phyloP scores from a whole-genome alignment of 2,113 vertebrate species.

The Engraulis encrasicolus region DNA sequence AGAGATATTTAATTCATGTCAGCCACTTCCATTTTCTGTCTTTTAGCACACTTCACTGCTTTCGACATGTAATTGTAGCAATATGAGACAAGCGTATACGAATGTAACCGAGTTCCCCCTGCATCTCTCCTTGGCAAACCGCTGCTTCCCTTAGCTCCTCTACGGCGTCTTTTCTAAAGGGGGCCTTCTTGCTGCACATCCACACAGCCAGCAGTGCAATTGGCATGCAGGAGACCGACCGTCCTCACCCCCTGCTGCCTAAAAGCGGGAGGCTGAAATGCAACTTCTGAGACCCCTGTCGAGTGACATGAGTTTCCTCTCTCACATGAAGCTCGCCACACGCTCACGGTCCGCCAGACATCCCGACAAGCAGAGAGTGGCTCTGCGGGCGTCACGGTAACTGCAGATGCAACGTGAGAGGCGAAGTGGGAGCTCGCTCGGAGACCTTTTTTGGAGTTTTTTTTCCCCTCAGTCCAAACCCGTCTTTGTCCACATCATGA shows the following conservation, averaged over 20 bases:
- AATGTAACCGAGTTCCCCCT: slow-evolving; percentile 56
- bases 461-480: no score
- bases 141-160: background rate
- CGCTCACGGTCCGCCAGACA: background rate
- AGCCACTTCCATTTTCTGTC: slow-evolving; percentile 66
- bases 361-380: background rate
- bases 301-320: slow-evolving; percentile 7
- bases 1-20: slow-evolving; percentile 76
- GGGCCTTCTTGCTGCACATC: background rate
- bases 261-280: slow-evolving; percentile 8
- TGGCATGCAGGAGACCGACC: background rate
- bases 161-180: background rate
- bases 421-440: background rate
- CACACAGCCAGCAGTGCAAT: background rate
- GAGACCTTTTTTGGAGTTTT: no score
- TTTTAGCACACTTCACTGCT: slow-evolving; percentile 72
- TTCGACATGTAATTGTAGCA: slow-evolving; percentile 62
- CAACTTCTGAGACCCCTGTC: slow-evolving; percentile 11
- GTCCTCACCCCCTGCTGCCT: background rate
- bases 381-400: background rate
- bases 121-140: slow-evolving; percentile 50
- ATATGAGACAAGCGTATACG: slow-evolving; percentile 42
- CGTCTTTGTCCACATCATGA: no score
- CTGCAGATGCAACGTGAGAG: background rate
- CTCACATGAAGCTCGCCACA: background rate